Base-by-base conservation (phyloP, 2,113 vertebrate species). In the Alligator mississippiensis region DNA sequence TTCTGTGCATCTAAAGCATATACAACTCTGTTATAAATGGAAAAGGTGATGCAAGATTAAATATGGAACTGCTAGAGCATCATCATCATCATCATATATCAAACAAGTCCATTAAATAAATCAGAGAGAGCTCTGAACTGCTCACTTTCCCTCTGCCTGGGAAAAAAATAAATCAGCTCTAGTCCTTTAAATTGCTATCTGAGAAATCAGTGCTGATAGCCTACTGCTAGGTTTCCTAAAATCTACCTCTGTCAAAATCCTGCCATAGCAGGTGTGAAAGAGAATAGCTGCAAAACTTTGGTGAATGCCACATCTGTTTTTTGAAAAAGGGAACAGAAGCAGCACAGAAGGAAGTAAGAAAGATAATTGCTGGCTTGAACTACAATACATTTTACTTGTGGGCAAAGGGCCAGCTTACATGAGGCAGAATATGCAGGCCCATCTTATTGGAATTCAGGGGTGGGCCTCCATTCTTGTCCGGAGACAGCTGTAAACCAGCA, bases 401-500 rank as follows among this genome's bases (percentile, higher is more conserved):
- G 99, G 99, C 99, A 99, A 96, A 97, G 97, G 97, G 99, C 99
- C 99, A 99, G 98, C 98, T 96, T 95, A 82, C 97, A 98, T 68
- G 97, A 98, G 98, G 98, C 98, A 96, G 98, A 98, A 97, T 94
- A 95, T 92, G 96, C 96, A 97, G 97, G 98, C 98, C 97, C 97
- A 96, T 98, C 98, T 99, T 98, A 99, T 99, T 99, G 99, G 98
- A 97, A 99, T 99, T 98, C 99, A 98, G 98, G 98, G 98, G 97
- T 98, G 98, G 98, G 98, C 98, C 98, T 98, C 96, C 93, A 25
- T 96, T 98, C 98, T 97, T 98, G 99, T 98, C 98, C 98, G 77
- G 98, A 99, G 99, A 98, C 99, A 99, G 99, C 98, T 99, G 99
- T 98, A 99, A 98, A 98, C 96, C 99, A 99, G 98, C 98, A 98